Evolutionary conservation across 2,797 vertebrate genomes (phyloP).

Genomic region (Siniperca obscura): DNA sequence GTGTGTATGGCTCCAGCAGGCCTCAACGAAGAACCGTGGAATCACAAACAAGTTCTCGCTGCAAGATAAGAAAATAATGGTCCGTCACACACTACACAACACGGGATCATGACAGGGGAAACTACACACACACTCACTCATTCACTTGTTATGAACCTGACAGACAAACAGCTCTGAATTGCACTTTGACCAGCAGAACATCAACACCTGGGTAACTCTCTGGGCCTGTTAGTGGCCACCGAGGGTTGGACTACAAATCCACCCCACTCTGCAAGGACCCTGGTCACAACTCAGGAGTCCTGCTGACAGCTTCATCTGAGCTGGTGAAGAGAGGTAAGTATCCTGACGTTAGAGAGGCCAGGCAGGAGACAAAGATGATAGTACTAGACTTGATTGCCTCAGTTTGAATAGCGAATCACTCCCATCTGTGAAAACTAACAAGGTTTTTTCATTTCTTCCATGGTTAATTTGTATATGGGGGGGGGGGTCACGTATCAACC

Average conservation of each 20-base stretch:
- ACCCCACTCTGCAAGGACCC: not conserved
- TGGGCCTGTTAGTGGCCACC: not conserved
- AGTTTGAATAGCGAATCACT: too few relatives aligned
- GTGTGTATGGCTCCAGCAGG: not conserved
- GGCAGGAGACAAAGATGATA: too few relatives aligned
- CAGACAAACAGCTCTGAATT: conserved; percentile 3
- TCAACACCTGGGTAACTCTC: not conserved
- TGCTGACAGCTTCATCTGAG: not conserved
- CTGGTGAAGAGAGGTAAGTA: not conserved
- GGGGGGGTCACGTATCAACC: not conserved
- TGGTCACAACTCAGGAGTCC: conserved; percentile 15
- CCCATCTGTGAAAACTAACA: not conserved
- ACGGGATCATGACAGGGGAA: not conserved
- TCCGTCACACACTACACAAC: not conserved
- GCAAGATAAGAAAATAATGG: not conserved
- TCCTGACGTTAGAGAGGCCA: not conserved
- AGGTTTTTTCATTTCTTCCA: not conserved
- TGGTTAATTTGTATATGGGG: not conserved
- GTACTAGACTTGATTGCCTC: too few relatives aligned
- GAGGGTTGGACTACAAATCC: not conserved
- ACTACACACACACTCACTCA: not conserved
- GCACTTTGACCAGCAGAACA: not conserved
- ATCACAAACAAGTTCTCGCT: not conserved
- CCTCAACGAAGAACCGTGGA: not conserved
- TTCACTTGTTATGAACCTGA: not conserved